phyloP scores from a whole-genome alignment of 2,888 invertebrate genomes.

The Drosophila siamana region DNA sequence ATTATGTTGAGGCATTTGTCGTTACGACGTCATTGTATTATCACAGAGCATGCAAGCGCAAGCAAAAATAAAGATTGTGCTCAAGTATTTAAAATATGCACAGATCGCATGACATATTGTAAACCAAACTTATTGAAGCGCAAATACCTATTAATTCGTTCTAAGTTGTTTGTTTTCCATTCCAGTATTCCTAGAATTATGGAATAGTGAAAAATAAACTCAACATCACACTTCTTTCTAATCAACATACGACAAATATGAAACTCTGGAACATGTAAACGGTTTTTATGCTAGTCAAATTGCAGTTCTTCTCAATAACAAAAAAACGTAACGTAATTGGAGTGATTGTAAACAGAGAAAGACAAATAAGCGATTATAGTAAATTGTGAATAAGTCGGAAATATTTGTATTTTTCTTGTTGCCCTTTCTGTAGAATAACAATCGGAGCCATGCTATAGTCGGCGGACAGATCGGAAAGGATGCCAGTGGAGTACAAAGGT shows the following conservation, averaged over 20 bases:
- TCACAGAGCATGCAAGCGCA: constrained; percentile 8
- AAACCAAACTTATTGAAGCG: constrained; percentile 1
- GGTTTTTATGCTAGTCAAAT: constrained; percentile 22
- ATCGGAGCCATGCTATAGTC: constrained; percentile 53
- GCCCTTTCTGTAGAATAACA: constrained; percentile 39
- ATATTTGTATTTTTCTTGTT: not conserved
- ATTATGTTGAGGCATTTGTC: constrained; percentile 38
- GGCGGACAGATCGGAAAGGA: constrained; percentile 56
- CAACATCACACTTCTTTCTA: constrained; percentile 1
- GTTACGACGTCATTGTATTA: constrained; percentile 47
- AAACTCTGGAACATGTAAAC: constrained; percentile 5
- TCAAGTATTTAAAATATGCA: constrained; percentile 25
- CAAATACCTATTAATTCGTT: constrained; percentile 3
- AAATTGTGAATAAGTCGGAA: not conserved
- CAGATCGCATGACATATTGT: constrained; percentile 6
- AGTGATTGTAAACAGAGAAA: constrained; percentile 18
- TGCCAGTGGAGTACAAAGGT: constrained; percentile 64
- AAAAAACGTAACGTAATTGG: constrained; percentile 8
- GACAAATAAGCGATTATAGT: constrained; percentile 2
- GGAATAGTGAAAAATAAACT: constrained; percentile 38
- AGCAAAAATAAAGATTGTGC: not conserved
- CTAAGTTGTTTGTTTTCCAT: constrained; percentile 33
- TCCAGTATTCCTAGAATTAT: constrained; percentile 35
- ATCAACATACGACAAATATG: constrained; percentile 2
- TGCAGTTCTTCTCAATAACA: constrained; percentile 31